These are phyloP conservation scores for Ormyrus labotus DNA, from an alignment of 2,888 invertebrate species.

Conservation along the genomic window DNA sequence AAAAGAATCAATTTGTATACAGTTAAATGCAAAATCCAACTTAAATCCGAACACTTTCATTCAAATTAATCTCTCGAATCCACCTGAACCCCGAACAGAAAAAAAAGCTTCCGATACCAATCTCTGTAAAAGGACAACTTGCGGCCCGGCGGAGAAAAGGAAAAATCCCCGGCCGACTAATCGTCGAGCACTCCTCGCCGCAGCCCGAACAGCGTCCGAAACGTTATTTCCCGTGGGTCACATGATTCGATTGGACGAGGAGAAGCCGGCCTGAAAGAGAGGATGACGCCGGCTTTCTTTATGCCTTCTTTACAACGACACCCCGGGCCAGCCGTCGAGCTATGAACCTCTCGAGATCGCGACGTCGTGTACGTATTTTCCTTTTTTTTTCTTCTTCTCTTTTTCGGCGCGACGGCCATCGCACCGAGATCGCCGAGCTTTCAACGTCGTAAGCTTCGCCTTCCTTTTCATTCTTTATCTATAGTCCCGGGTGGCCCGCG, in stretches of 20 bases:
- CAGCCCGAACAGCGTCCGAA: conserved; percentile 63
- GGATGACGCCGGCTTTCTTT: conserved; percentile 46
- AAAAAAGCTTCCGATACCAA: no score
- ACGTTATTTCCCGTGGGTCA: conserved; percentile 72
- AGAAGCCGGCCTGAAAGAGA: conserved; percentile 43
- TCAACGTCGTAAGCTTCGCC: conserved; percentile 3
- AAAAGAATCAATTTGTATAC: no score
- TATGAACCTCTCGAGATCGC: conserved; percentile 52
- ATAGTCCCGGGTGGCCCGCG: no score
- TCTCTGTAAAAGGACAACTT: no score
- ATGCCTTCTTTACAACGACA: conserved; percentile 48
- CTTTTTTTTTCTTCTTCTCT: no score
- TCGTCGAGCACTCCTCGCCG: conserved; percentile 59
- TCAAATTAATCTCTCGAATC: no score
- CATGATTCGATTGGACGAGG: conserved; percentile 71
- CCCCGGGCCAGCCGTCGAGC: conserved; percentile 6
- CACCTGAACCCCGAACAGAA: no score
- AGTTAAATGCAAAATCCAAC: no score
- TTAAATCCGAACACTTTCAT: no score
- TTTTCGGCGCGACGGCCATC: no score
- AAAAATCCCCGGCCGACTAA: conserved; percentile 54
- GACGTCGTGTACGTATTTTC: neutral
- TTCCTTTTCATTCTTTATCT: conserved; percentile 21
- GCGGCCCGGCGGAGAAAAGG: neutral
- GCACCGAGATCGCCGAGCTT: neutral